Evolutionary conservation across 2,113 vertebrate genomes (phyloP), one percentile per base, ranked within the genome.

Genomic region (Zosterops hypoxanthus): DNA sequence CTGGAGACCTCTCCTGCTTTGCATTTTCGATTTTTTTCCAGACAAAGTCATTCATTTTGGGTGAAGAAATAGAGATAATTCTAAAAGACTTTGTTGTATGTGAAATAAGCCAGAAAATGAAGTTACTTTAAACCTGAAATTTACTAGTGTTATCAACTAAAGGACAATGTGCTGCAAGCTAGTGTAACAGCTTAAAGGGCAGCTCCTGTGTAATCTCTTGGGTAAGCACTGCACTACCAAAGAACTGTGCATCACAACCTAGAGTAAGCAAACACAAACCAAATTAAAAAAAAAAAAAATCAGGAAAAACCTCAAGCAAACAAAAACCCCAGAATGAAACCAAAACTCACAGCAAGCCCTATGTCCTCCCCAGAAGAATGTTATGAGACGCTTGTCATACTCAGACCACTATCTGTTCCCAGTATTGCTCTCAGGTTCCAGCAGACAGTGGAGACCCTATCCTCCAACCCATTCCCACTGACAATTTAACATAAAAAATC

Each of bases 391-490:
- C 26, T 70, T 76, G 36, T 42, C 7, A 24, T 39, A 57, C 4
- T 53, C 56, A 31, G 25, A 41, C 12, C 24, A 72, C 11, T 44
- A 47, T 0, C 3, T 22, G 59, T 65, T 26, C 46, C 21, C 11
- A 31, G 2, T 29, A 33, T 14, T 71, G 46, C 4, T 81, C 57
- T 61, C 59, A 64, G 50, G 42, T 16, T 92, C 42, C 46, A 47
- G 18, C 2, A 3, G 34, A 61, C 18, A 68, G 4, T 44, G 7
- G 66, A 66, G 33, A 60, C 8, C 5, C 0, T 19, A 29, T n/a
- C 42, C 61, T 61, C n/a, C n/a, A 81, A 49, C 3, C 17, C 8
- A 41, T 31, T 75, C 15, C 25, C 16, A 82, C 4, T 20, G n/a
- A 65, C 9, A 70, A 86, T 42, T 88, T 57, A 79, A 78, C 14